A percentile compares a stretch with the other conserved stretches of the same genome.
phyloP scores from a whole-genome alignment of 2,113 vertebrate species.

The Podocnemis expansa region DNA sequence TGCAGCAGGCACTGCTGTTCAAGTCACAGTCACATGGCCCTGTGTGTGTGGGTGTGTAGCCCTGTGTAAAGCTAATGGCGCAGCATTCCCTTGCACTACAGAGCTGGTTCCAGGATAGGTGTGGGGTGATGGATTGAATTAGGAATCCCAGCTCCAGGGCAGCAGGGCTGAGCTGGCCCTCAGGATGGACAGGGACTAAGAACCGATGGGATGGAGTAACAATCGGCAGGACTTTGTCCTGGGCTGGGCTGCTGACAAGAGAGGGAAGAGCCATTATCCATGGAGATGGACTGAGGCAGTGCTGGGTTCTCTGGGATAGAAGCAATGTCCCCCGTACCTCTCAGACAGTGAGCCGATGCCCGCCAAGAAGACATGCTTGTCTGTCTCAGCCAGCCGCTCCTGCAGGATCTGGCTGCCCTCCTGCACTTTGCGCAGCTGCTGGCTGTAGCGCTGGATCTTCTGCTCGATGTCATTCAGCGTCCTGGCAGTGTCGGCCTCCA shows the following conservation, averaged over 20 bases:
- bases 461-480: slow-evolving; percentile 94
- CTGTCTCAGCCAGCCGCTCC: slow-evolving; percentile 88
- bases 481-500: slow-evolving; percentile 93
- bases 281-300: too few species aligned
- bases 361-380: slow-evolving; percentile 90
- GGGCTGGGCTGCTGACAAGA: too few species aligned
- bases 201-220: not conserved
- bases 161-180: not conserved
- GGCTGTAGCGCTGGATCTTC: slow-evolving; percentile 97
- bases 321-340: slow-evolving; percentile 75
- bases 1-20: not conserved
- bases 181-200: not conserved
- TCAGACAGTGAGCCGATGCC: slow-evolving; percentile 90
- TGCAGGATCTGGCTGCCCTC: slow-evolving; percentile 97
- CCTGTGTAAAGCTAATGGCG: not conserved
- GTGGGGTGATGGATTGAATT: not conserved
- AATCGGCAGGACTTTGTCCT: not conserved
- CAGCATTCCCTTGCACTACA: not conserved
- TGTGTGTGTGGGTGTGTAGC: too few species aligned
- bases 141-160: too few species aligned
- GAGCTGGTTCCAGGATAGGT: not conserved
- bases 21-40: not conserved
- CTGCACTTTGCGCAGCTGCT: slow-evolving; percentile 95
- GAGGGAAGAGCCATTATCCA: not conserved
- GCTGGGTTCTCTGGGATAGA: not conserved